Evolutionary conservation across 2,113 vertebrate genomes (phyloP).

Genomic region (Coryphaenoides rupestris): DNA sequence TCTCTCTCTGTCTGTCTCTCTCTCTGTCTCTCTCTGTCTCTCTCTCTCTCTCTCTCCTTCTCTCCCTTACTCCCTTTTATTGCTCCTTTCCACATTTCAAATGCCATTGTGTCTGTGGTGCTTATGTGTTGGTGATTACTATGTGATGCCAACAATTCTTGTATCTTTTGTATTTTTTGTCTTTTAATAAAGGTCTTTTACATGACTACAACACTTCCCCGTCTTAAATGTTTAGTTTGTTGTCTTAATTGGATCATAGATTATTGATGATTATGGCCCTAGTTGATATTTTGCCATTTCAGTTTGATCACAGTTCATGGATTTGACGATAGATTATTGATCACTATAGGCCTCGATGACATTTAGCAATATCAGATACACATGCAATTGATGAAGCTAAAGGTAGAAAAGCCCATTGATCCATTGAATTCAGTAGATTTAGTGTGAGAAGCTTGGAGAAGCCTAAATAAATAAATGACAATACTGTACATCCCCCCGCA

Average conservation of each 20-base stretch:
- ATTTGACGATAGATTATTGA: too few relatives aligned
- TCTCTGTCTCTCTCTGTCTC: constrained; percentile 18
- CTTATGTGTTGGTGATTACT: constrained; percentile 64
- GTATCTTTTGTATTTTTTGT: constrained; percentile 64
- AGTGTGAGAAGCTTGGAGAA: too few relatives aligned
- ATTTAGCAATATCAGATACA: too few relatives aligned
- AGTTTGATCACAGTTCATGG: too few relatives aligned
- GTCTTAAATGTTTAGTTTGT: not conserved
- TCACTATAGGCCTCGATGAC: too few relatives aligned
- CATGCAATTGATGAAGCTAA: too few relatives aligned
- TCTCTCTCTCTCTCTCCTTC: constrained; percentile 21
- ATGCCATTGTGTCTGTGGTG: constrained; percentile 56
- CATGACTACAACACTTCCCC: constrained; percentile 37
- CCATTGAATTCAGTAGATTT: too few relatives aligned
- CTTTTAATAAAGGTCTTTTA: constrained; percentile 67
- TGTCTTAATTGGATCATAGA: not conserved
- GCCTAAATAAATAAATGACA: too few relatives aligned
- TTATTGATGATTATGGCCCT: too few relatives aligned
- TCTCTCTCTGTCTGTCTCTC: constrained; percentile 4
- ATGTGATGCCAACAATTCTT: constrained; percentile 60
- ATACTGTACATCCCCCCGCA: too few relatives aligned
- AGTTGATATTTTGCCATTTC: too few relatives aligned
- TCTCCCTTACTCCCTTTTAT: not conserved
- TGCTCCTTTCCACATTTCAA: constrained; percentile 21
- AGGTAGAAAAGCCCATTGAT: too few relatives aligned